These are phyloP conservation scores for Threskiornis aethiopicus DNA, from an alignment of 2,797 vertebrate species.

Conservation along the genomic window DNA sequence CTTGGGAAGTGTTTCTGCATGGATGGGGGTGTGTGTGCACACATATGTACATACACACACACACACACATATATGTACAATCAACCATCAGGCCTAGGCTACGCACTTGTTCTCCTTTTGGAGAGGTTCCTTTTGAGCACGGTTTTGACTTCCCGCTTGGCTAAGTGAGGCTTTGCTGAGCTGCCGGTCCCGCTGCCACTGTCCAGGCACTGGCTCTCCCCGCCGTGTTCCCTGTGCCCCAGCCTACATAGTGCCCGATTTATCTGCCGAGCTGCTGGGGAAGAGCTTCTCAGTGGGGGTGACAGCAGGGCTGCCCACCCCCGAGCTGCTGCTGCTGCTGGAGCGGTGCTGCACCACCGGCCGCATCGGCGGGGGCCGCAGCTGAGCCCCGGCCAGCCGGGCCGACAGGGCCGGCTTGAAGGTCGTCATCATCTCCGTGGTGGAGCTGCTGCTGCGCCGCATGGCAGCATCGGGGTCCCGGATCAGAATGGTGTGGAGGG, in stretches of 20 bases:
- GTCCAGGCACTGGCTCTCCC: background rate
- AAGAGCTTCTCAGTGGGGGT: slow-evolving; percentile 91
- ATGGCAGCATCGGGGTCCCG: slow-evolving; percentile 89
- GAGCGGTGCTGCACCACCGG: slow-evolving; percentile 88
- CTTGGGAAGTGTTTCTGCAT: background rate
- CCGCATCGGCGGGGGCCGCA: slow-evolving; percentile 86
- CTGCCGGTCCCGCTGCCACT: background rate
- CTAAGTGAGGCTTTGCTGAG: background rate
- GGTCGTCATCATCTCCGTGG: slow-evolving; percentile 91
- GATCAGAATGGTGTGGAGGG: slow-evolving; percentile 93
- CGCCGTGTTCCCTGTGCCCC: rapidly evolving
- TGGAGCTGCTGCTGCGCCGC: slow-evolving; percentile 89
- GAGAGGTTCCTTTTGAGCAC: background rate
- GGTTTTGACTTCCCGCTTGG: background rate
- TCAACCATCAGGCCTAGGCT: background rate
- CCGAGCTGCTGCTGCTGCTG: slow-evolving; percentile 91
- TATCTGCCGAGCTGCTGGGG: slow-evolving; percentile 82
- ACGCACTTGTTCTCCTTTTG: background rate
- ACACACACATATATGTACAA: background rate
- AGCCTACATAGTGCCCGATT: slow-evolving; percentile 81
- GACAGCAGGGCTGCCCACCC: slow-evolving; percentile 88
- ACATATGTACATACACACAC: background rate
- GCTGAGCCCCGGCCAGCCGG: slow-evolving; percentile 84
- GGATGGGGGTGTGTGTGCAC: background rate
- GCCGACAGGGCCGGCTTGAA: slow-evolving; percentile 88